A percentile compares a stretch with the other conserved stretches of the same genome.
phyloP scores from a whole-genome alignment of 1,140 invertebrate species.

The Sinella curviseta region DNA sequence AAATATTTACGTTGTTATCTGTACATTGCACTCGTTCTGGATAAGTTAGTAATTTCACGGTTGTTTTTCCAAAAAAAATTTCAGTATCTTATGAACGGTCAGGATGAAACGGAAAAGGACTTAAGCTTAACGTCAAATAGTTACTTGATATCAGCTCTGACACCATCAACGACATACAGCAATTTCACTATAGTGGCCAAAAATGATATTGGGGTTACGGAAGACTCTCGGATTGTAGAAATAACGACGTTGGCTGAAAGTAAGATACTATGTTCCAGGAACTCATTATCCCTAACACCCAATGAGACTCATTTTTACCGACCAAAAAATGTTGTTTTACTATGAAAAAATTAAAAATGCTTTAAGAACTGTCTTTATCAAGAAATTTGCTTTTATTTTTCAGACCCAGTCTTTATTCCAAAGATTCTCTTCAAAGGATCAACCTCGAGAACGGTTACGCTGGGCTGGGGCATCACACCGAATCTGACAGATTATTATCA shows the following conservation, averaged over 20 bases:
- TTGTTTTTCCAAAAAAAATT: too few species aligned
- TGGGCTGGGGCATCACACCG: slow-evolving; percentile 71
- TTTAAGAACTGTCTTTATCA: not conserved
- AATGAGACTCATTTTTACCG: too few species aligned
- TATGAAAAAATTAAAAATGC: not conserved
- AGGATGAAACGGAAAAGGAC: slow-evolving; percentile 4
- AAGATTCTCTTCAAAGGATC: slow-evolving; percentile 74
- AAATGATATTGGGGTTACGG: slow-evolving; percentile 56
- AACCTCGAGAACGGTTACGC: slow-evolving; percentile 73
- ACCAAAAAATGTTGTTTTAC: too few species aligned
- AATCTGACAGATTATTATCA: slow-evolving; percentile 50
- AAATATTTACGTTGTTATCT: too few species aligned
- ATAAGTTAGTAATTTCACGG: not conserved
- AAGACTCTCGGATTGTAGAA: not conserved
- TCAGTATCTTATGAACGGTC: slow-evolving; percentile 36
- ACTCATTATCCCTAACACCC: too few species aligned
- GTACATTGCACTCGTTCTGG: not conserved
- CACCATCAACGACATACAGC: slow-evolving; percentile 36
- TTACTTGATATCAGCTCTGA: slow-evolving; percentile 46
- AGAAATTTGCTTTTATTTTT: slow-evolving; percentile 37
- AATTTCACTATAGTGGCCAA: slow-evolving; percentile 45
- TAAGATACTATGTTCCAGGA: slow-evolving; percentile 50
- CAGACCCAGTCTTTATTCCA: slow-evolving; percentile 75
- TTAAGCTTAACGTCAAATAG: slow-evolving; percentile 20
- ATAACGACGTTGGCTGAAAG: slow-evolving; percentile 64